Evolutionary conservation across 2,797 vertebrate species (phyloP), one percentile per base, ranked within the genome.

Genomic region (Microcaecilia unicolor): DNA sequence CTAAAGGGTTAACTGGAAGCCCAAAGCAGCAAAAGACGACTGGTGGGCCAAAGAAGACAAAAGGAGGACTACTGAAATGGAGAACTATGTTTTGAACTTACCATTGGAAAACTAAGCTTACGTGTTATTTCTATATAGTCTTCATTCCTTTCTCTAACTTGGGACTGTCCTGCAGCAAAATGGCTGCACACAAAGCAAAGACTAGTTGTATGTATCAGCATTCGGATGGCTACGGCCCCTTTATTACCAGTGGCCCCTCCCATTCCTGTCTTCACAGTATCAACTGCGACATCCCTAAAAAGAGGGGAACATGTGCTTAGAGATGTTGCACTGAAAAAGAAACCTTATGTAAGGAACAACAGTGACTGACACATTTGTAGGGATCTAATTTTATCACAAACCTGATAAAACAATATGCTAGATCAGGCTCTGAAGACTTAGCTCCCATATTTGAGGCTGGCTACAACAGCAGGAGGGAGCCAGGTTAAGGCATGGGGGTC

Each of bases 191-290:
- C 81, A 1, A 99, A 97, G 75, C 94, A 98, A 35, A 99, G 96
- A 64, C 94, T 99, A 63, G 93, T 97, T 28, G 93, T 97, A 51
- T 99, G 93, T 71, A 99, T 93, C 17, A 98, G 66, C 88, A 99
- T 87, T 34, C 93, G 85, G 41, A 99, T 92, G 28, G 95, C 94
- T 35, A 99, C 94, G 0, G 92, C 96, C 10, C 95, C 96, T 76
- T 99, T 99, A 47, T 99, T 99, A 22, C 96, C 96, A 8, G 96
- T 93, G 18, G 96, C 96, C 12, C 96, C 96, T 12, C 96, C 96
- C 96, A 99, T 99, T 34, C 96, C 96, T 2, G 96, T 99, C 85
- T 99, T 99, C 22, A 99, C 96, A 3, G 90, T 97, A 47, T 98
- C 95, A 0, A 98, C 92, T 2, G 94, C 95, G 26, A 99, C 93